Evolutionary conservation across 2,113 vertebrate genomes (phyloP).

Genomic region (Leiothrix lutea): DNA sequence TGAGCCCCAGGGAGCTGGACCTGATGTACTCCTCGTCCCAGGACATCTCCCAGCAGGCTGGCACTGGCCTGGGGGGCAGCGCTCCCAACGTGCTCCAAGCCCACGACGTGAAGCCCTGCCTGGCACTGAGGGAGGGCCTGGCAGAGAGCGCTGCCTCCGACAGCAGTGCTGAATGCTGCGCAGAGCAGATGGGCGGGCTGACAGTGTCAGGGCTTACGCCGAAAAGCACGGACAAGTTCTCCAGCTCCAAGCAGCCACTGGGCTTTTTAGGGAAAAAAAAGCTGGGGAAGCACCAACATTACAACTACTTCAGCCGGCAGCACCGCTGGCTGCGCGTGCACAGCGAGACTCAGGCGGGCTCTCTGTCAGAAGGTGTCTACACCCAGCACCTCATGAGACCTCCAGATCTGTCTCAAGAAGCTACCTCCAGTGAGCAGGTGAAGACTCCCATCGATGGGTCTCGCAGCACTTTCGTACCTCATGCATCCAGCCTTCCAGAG

Average conservation of each 20-base stretch:
- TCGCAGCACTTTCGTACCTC: conserved; percentile 70
- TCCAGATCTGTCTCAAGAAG: conserved; percentile 69
- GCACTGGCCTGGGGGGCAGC: conserved; percentile 84
- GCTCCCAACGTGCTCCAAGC: conserved; percentile 90
- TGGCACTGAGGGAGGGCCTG: conserved; percentile 31
- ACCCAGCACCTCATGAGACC: conserved; percentile 78
- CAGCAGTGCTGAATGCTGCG: conserved; percentile 61
- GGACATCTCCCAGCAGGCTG: conserved; percentile 85
- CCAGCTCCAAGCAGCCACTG: conserved; percentile 66
- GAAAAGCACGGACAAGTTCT: conserved; percentile 57
- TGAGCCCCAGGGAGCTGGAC: conserved; percentile 90
- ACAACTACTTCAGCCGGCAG: conserved; percentile 84
- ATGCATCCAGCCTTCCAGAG: conserved; percentile 82
- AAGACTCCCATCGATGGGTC: not conserved
- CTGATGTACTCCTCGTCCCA: conserved; percentile 84
- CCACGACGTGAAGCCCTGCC: conserved; percentile 81
- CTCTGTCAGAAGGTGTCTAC: conserved; percentile 88
- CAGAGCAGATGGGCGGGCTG: conserved; percentile 77
- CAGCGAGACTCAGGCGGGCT: conserved; percentile 75
- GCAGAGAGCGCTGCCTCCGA: not conserved
- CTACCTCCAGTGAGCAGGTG: conserved; percentile 12
- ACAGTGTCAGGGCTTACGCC: conserved; percentile 60
- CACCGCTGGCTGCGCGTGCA: conserved; percentile 88
- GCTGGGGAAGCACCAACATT: conserved; percentile 83
- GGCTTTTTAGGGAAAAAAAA: conserved; percentile 82